Conservation (phyloP, 2,113 vertebrate species). For the Pachyramphus minor region DNA sequence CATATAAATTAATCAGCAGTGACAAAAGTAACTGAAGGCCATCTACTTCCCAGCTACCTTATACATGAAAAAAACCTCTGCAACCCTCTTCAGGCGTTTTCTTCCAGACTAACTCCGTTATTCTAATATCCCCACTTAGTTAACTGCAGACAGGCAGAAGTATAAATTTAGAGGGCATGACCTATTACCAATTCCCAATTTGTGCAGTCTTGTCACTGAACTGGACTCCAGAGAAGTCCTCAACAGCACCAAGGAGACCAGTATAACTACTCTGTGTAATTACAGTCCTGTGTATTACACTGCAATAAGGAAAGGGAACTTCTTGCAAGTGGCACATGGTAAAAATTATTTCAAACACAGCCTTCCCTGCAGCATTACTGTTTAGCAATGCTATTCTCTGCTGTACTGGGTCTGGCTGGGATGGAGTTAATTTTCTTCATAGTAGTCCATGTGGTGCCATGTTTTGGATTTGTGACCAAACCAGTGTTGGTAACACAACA, state of each 20-base stretch:
- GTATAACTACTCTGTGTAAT: not conserved
- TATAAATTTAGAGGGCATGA: not conserved
- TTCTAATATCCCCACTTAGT: not conserved
- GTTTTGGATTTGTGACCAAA: not conserved
- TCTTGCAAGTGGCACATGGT: not conserved
- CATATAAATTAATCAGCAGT: not conserved
- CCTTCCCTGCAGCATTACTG: not conserved
- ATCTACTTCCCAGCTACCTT: not conserved
- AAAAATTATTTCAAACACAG: not conserved
- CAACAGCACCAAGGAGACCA: not conserved
- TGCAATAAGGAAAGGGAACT: not conserved
- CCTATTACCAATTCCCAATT: not conserved
- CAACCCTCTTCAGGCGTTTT: not conserved
- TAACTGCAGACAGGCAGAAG: not conserved
- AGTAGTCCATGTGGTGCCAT: not conserved
- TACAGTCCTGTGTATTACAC: not conserved
- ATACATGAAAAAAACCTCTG: not conserved
- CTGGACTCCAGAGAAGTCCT: not conserved
- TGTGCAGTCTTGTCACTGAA: not conserved
- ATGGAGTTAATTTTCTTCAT: not conserved
- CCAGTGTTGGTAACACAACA: not conserved
- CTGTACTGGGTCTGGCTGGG: not conserved
- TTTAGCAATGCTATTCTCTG: not conserved
- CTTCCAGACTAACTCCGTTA: not conserved
- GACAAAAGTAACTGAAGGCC: not conserved